Conservation (phyloP, 1,140 invertebrate genomes). For the Phymorhynchus buccinoides region DNA sequence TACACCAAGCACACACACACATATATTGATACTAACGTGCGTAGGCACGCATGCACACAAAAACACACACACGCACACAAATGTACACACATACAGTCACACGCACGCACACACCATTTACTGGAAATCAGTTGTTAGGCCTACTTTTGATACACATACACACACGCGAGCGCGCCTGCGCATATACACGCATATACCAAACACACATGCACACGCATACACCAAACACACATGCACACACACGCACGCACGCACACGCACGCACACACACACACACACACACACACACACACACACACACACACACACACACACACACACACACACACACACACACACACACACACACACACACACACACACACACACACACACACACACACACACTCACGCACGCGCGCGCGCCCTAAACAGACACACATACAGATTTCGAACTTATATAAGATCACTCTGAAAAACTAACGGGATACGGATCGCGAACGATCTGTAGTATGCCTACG, state of each 20-base stretch:
- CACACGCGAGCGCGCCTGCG: too few relatives aligned
- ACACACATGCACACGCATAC: too few relatives aligned
- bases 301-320: neutral
- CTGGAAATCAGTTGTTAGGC: too few relatives aligned
- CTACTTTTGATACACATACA: too few relatives aligned
- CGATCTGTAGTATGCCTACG: too few relatives aligned
- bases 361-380: slow-evolving; percentile 2
- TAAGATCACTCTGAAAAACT: too few relatives aligned
- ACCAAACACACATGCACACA: neutral
- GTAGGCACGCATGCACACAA: neutral
- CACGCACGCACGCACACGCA: neutral
- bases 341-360: neutral
- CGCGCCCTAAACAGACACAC: neutral
- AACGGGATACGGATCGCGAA: too few relatives aligned
- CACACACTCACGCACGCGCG: neutral
- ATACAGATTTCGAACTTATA: too few relatives aligned
- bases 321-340: neutral
- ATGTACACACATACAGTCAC: too few relatives aligned
- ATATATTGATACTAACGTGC: neutral
- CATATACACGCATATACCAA: too few relatives aligned
- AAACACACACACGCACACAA: neutral
- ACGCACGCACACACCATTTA: too few relatives aligned
- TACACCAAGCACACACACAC: neutral
- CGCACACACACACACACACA: slow-evolving; percentile 2
- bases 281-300: neutral